These are phyloP conservation scores for Mus caroli DNA, from an alignment of 2,797 vertebrate genomes.

Conservation along the genomic window DNA sequence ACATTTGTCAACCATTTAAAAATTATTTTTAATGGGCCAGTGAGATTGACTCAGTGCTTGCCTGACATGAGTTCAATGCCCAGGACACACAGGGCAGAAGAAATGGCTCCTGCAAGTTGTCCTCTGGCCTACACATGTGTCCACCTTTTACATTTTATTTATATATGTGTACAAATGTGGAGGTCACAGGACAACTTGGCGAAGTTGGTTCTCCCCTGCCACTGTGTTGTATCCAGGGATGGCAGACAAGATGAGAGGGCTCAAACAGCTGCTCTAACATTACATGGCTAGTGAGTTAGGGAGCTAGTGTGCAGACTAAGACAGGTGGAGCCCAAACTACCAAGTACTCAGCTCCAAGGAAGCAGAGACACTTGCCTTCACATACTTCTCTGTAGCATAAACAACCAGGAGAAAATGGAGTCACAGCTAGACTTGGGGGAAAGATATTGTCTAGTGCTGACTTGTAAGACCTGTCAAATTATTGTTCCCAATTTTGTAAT, in stretches of 20 bases:
- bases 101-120: not conserved
- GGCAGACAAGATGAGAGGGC: not conserved
- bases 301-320: not conserved
- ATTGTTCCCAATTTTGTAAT: slow-evolving; percentile 14
- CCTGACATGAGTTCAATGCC: not conserved
- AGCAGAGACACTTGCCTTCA: not conserved
- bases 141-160: not conserved
- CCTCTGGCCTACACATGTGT: not conserved
- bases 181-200: not conserved
- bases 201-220: not conserved
- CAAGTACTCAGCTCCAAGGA: not conserved
- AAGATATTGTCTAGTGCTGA: not conserved
- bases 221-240: not conserved
- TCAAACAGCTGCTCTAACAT: not conserved
- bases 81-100: not conserved
- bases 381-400: not conserved
- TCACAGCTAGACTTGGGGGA: not conserved
- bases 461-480: not conserved
- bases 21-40: not conserved
- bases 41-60: not conserved
- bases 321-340: not conserved
- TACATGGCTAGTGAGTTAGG: not conserved
- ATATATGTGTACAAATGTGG: not conserved
- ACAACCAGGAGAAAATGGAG: slow-evolving; percentile 54
- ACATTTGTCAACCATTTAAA: not conserved